Evolutionary conservation across 2,797 vertebrate species (phyloP), one percentile per base, ranked within the genome.

Genomic region (Sebastes variabilis): DNA sequence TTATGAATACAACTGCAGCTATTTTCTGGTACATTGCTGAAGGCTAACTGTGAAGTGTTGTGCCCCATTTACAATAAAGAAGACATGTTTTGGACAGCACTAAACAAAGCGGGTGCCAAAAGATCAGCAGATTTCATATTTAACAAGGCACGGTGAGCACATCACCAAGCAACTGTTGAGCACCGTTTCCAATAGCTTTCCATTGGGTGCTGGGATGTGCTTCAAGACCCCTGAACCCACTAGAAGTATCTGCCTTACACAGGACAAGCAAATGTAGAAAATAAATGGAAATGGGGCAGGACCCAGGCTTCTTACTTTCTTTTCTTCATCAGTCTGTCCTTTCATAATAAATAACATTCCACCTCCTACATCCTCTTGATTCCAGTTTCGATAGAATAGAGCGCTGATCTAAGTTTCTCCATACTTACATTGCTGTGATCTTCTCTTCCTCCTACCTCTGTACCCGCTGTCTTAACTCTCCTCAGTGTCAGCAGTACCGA

Each of bases 401-500:
- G 7, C 58, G 56, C 75, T 60, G 69, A 79, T 83, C 34, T 2
- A 27, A 62, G n/a, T 71, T 84, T 65, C 46, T 68, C 13, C 58
- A 16, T 34, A 46, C 55, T 66, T 25, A 49, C 1, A 12, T 13
- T 62, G 46, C 29, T 10, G 4, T 46, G 34, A 38, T 79, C 46
- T 62, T 52, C 59, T 80, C 73, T 72, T 73, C 54, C 73, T 80
- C 67, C 54, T 55, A 72, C 65, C 34, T 66, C 66, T 30, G 25
- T 46, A 46, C 61, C 27, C 4, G 3, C 61, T 60, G 12, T 86
- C 75, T 76, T 74, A 6, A 38, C 55, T 77, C 29, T 71, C 61
- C 59, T 80, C 86, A 98, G 97, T 98, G 97, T 90, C 96, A 96
- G 24, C 93, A 96, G 92, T 98, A 98, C 84, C 81, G 87, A 36